phyloP scores from a whole-genome alignment of 2,797 vertebrate species.

The Crocodylus rhombifer region DNA sequence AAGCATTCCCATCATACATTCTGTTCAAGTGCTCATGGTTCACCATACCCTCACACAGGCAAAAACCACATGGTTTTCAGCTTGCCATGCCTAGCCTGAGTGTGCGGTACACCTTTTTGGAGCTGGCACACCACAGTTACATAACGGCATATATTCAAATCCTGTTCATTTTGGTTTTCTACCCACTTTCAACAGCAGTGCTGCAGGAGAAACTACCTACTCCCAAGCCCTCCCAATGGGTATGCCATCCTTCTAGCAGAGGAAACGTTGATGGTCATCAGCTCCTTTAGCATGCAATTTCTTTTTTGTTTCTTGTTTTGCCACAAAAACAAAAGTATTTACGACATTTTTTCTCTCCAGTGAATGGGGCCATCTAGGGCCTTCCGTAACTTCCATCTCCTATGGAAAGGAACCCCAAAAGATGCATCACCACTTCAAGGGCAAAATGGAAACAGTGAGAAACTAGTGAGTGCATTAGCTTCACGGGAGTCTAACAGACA shows the following conservation, averaged over 20 bases:
- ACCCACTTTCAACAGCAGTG: neutral
- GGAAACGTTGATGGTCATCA: neutral
- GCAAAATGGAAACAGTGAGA: neutral
- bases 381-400: neutral
- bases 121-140: neutral
- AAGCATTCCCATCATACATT: neutral
- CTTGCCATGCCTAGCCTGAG: too few relatives aligned
- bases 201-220: neutral
- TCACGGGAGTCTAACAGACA: too few relatives aligned
- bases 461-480: neutral
- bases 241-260: neutral
- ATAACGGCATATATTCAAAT: neutral
- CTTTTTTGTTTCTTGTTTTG: neutral
- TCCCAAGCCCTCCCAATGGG: neutral
- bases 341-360: too few relatives aligned
- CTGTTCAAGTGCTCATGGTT: neutral
- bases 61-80: too few relatives aligned
- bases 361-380: neutral
- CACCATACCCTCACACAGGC: too few relatives aligned
- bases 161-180: neutral
- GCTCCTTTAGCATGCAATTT: neutral
- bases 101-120: neutral
- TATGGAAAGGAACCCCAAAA: neutral
- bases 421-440: neutral
- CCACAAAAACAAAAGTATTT: neutral